A percentile compares a stretch with the other conserved stretches of the same genome.
Evolutionary conservation across 2,113 vertebrate species (phyloP).

Genomic region (Girardinichthys multiradiatus): DNA sequence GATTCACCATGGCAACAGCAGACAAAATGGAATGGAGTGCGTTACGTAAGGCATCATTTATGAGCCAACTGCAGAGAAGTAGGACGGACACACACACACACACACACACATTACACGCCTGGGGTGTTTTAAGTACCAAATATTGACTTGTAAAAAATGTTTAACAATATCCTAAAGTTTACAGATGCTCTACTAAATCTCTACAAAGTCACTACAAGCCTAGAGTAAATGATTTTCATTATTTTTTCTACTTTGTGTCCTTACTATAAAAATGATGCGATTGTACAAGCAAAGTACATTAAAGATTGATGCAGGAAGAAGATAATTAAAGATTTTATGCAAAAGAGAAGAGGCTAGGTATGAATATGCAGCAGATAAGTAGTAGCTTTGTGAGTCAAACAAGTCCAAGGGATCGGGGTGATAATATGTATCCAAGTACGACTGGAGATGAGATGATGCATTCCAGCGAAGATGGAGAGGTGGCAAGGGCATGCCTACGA

Average conservation of each 20-base stretch:
- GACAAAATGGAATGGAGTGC: slow-evolving; percentile 75
- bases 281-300: slow-evolving; percentile 27
- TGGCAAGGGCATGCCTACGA: slow-evolving; percentile 21
- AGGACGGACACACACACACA: slow-evolving; percentile 62
- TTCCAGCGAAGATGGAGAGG: slow-evolving; percentile 38
- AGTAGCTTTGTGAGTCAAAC: neutral
- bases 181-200: slow-evolving; percentile 35
- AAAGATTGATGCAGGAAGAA: slow-evolving; percentile 10
- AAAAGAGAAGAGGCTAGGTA: neutral
- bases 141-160: slow-evolving; percentile 22
- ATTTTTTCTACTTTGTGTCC: slow-evolving; percentile 10
- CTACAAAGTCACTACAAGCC: slow-evolving; percentile 1
- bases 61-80: slow-evolving; percentile 67
- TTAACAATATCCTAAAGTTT: slow-evolving; percentile 12
- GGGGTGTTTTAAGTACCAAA: slow-evolving; percentile 32
- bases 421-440: slow-evolving; percentile 4
- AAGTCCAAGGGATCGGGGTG: slow-evolving; percentile 15
- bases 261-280: slow-evolving; percentile 6
- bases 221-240: slow-evolving; percentile 1
- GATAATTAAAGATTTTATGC: slow-evolving; percentile 7
- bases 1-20: slow-evolving; percentile 79
- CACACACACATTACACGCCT: slow-evolving; percentile 44
- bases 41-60: slow-evolving; percentile 77
- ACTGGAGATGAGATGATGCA: slow-evolving; percentile 24
- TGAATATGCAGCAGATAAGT: slow-evolving; percentile 6